phyloP scores from a whole-genome alignment of 2,113 vertebrate genomes.

The Crotalus helleri region DNA sequence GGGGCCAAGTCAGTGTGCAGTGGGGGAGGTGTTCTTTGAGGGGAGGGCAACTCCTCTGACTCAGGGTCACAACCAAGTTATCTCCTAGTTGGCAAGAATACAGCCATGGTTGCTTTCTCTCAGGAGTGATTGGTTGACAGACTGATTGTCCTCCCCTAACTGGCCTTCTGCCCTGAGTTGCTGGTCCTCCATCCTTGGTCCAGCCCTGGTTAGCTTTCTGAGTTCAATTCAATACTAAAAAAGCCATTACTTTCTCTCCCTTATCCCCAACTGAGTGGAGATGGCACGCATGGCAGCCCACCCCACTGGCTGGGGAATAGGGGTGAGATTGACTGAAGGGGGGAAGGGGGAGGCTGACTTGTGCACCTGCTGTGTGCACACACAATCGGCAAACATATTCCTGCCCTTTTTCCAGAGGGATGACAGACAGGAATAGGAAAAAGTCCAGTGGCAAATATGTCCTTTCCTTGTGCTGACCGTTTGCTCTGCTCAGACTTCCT shows the following conservation, averaged over 20 bases:
- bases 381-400: not conserved
- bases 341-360: not conserved
- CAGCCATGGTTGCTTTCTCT: not conserved
- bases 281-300: not conserved
- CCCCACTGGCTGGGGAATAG: not conserved
- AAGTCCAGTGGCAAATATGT: not conserved
- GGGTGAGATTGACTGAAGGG: not conserved
- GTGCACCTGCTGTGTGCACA: not conserved
- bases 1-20: not conserved
- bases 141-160: no score
- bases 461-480: not conserved
- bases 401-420: not conserved
- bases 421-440: not conserved
- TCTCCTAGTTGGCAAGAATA: not conserved
- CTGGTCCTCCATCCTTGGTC: not conserved
- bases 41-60: not conserved
- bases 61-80: not conserved
- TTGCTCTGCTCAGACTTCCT: slow-evolving; percentile 47
- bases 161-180: not conserved
- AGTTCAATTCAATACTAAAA: not conserved
- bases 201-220: not conserved
- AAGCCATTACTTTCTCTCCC: not conserved
- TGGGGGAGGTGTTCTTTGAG: not conserved
- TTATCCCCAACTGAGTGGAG: not conserved
- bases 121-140: not conserved